phyloP scores from a whole-genome alignment of 2,888 invertebrate genomes.

The Brachylomia viminalis region DNA sequence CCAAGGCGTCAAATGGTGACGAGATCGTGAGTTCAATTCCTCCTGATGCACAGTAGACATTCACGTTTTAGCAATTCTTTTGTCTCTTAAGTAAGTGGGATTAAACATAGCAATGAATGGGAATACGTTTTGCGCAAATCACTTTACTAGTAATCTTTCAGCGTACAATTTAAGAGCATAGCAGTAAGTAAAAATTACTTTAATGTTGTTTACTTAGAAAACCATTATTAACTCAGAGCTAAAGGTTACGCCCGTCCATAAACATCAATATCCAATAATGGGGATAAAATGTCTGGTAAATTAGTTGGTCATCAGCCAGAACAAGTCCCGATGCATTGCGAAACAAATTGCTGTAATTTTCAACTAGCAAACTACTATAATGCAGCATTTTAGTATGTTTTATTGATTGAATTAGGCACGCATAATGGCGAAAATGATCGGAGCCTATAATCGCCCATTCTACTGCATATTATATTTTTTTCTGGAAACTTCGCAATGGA shows the following conservation, averaged over 20 bases:
- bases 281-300: slow-evolving; percentile 49
- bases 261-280: slow-evolving; percentile 54
- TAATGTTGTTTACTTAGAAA: slow-evolving; percentile 37
- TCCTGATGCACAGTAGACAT: neutral
- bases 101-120: slow-evolving; percentile 10
- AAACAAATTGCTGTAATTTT: slow-evolving; percentile 51
- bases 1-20: neutral
- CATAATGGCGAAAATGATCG: slow-evolving; percentile 32
- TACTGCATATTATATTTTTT: slow-evolving; percentile 6
- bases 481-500: slow-evolving; percentile 1
- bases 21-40: slow-evolving; percentile 13
- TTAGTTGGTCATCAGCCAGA: slow-evolving; percentile 37
- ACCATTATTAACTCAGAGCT: slow-evolving; percentile 42
- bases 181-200: slow-evolving; percentile 46
- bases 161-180: slow-evolving; percentile 25
- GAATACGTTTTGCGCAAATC: slow-evolving; percentile 20
- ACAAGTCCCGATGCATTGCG: slow-evolving; percentile 35
- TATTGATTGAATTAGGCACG: slow-evolving; percentile 59
- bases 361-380: slow-evolving; percentile 30
- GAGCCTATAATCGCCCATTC: slow-evolving; percentile 28
- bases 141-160: slow-evolving; percentile 22
- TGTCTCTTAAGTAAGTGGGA: slow-evolving; percentile 10
- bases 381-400: slow-evolving; percentile 25
- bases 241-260: slow-evolving; percentile 46
- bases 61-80: slow-evolving; percentile 30